Evolutionary conservation across 2,888 invertebrate genomes (phyloP), one percentile per base, ranked within the genome.

Genomic region (Linnaemya tessellans): DNA sequence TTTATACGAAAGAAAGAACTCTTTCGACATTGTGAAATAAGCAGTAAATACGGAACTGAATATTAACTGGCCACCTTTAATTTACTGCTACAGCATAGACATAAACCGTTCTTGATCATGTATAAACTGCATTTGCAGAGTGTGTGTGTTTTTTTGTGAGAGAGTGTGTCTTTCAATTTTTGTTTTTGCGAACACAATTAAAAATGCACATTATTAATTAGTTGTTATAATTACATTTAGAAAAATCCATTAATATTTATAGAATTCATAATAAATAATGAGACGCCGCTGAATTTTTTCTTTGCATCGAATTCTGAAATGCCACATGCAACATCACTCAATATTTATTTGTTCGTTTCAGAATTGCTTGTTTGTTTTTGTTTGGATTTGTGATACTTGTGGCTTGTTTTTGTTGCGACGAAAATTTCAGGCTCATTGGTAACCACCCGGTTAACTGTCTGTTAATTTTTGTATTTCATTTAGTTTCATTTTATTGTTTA

Each of bases 231-330:
- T 91, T 92, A 89, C 91, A 92, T 91, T 90, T 90, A 91, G 85
- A 82, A 91, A 90, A 91, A 90, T 90, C 89, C 92, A 91, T 91
- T 91, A 91, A 91, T 92, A 91, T 91, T 91, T 91, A 91, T 91
- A 91, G 90, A 92, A 90, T 90, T 90, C 91, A 91, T 91, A 91
- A 91, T 91, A 91, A 90, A 89, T 90, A 90, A 91, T 91, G 91
- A 91, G 91, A 83, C 84, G 91, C 84, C 84, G 81, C 84, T 75
- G 41, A 70, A 64, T 49, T 82, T 87, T 87, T 64, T 78, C 22
- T 25, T 46, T 75, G 58, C 58, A 43, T 41, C 56, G 71, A 64
- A 30, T 84, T 71, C 68, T 68, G 35, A 71, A 71, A 73, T 87
- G 88, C 87, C 87, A 86, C 87, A 88, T 88, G 87, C 88, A 88